Conservation (phyloP, 2,888 invertebrate genomes). For the Hypolimnas misippus region DNA sequence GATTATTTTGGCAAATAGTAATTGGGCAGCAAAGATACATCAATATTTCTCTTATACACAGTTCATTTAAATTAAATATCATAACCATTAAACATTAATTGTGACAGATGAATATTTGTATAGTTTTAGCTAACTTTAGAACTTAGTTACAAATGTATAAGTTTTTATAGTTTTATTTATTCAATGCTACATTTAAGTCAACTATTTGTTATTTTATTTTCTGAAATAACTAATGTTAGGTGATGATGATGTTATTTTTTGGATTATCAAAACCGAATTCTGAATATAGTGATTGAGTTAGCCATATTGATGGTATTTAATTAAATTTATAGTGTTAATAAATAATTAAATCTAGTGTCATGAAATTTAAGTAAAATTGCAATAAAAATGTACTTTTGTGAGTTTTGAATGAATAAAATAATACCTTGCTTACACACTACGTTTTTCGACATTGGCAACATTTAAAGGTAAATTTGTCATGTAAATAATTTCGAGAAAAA, state of each 20-base stretch:
- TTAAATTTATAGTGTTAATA: neutral
- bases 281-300: neutral
- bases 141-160: neutral
- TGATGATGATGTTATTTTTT: neutral
- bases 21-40: no score
- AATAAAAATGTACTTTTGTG: conserved; percentile 5
- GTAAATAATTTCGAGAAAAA: neutral
- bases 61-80: no score
- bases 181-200: conserved; percentile 9
- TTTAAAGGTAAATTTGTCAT: conserved; percentile 9
- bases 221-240: neutral
- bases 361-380: conserved; percentile 11
- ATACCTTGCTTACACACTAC: neutral
- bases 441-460: conserved; percentile 6
- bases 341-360: conserved; percentile 25
- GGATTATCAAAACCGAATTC: neutral
- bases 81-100: neutral
- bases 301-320: neutral
- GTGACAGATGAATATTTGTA: neutral
- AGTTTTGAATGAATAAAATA: conserved; percentile 6
- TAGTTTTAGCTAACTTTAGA: neutral
- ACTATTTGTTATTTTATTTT: no score
- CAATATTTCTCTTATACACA: no score
- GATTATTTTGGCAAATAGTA: neutral
- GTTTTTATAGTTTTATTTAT: neutral